Evolutionary conservation across 2,797 vertebrate genomes (phyloP), one percentile per base, ranked within the genome.

Genomic region (Pangasius djambal): DNA sequence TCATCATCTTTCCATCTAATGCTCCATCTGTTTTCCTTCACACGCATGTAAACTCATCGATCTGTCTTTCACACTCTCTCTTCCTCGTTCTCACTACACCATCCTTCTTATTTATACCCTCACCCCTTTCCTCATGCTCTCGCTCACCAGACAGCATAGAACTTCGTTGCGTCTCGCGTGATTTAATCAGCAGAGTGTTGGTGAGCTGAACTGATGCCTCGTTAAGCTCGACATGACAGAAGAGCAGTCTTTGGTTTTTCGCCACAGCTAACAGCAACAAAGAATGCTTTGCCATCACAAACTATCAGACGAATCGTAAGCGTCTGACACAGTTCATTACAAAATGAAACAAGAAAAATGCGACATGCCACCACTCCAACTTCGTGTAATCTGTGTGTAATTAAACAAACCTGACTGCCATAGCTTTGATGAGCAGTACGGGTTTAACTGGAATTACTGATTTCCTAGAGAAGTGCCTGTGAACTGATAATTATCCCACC

Each of bases 221-320:
- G 90, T 94, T 94, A 93, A 85, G 77, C 65, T 63, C 16, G 8
- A 86, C 34, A 57, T 89, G 88, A 88, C 88, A 90, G 92, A 91
- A 81, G 75, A 86, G 79, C 84, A 91, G 90, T 90, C 57, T 31
- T 90, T 89, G 92, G 90, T 88, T 81, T 89, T 85, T 28, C 34
- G 61, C 52, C 44, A 50, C 28, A 74, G 12, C 12, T 83, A 44
- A 82, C 28, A 48, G 77, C 63, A 55, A 72, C 86, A 72, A 31
- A 72, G 48, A 85, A 84, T 37, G 40, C 59, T 48, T 37, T 0
- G 20, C 5, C 55, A 12, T 40, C 10, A 2, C 48, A 86, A 50
- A 88, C 87, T 48, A 86, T 72, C 63, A 85, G 83, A 86, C 67
- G 61, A 65, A 87, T 79, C 20, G 55, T 50, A 59, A 87, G 84